These are phyloP conservation scores for Styela clava DNA, from an alignment of 23 tunicate species.

Conservation along the genomic window DNA sequence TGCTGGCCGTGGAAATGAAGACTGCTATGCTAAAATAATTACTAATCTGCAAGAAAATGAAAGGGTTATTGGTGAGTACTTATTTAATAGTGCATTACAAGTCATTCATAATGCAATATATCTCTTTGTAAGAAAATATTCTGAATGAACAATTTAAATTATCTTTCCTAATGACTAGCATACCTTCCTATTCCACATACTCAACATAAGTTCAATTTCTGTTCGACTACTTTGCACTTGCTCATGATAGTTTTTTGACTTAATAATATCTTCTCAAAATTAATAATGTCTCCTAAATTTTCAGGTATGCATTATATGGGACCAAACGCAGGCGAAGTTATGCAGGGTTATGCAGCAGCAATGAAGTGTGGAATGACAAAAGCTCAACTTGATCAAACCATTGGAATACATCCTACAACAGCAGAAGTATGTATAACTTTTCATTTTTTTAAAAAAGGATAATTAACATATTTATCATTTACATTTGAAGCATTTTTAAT, in stretches of 20 bases:
- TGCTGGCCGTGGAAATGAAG: conserved; percentile 38
- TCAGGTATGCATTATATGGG: conserved; percentile 92
- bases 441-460: not conserved
- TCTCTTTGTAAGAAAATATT: too few species aligned
- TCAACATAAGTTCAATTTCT: too few species aligned
- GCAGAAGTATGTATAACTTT: conserved; percentile 55
- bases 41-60: conserved; percentile 50
- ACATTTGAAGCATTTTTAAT: too few species aligned
- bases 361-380: conserved; percentile 95
- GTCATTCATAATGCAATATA: too few species aligned
- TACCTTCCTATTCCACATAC: too few species aligned
- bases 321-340: conserved; percentile 96
- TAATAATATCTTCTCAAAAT: too few species aligned
- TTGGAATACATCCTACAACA: conserved; percentile 92
- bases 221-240: too few species aligned
- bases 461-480: too few species aligned
- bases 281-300: too few species aligned
- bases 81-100: not conserved
- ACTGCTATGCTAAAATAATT: conserved; percentile 72
- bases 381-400: conserved; percentile 61
- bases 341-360: conserved; percentile 98
- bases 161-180: too few species aligned
- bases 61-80: conserved; percentile 55
- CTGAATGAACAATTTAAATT: too few species aligned
- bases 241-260: too few species aligned